Conservation (phyloP, 2,888 invertebrate species). For the Lampropteryx suffumata region DNA sequence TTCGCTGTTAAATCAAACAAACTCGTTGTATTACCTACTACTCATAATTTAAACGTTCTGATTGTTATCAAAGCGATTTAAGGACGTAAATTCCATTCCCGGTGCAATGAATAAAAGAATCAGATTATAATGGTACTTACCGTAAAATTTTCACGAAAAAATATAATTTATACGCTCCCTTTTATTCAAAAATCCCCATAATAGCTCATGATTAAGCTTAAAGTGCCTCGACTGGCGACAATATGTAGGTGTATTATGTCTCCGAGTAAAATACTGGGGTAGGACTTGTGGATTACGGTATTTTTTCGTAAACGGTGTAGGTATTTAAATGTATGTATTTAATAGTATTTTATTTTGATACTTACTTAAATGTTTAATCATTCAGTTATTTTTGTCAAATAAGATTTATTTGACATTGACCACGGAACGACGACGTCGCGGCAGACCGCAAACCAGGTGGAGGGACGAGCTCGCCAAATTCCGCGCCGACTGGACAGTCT, state of each 20-base stretch:
- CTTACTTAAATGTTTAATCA: neutral
- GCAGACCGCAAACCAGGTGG: too few species aligned
- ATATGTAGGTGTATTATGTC: conserved; percentile 33
- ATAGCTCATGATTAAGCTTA: conserved; percentile 57
- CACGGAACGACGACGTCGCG: too few species aligned
- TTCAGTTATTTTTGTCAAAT: too few species aligned
- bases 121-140: conserved; percentile 45
- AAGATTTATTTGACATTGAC: too few species aligned
- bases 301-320: conserved; percentile 24
- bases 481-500: too few species aligned
- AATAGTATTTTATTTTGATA: neutral
- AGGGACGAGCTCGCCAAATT: too few species aligned
- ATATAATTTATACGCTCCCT: conserved; percentile 45
- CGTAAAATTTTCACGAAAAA: conserved; percentile 49
- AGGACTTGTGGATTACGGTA: conserved; percentile 18
- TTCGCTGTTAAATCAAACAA: neutral
- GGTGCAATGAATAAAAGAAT: conserved; percentile 43
- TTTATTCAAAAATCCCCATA: conserved; percentile 51
- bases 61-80: conserved; percentile 30
- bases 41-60: conserved; percentile 20
- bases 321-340: conserved; percentile 13
- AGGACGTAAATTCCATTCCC: conserved; percentile 41
- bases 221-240: conserved; percentile 45
- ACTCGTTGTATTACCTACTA: neutral
- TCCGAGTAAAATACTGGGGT: conserved; percentile 28